phyloP scores from a whole-genome alignment of 2,113 vertebrate species.

The Cryptoleucopteryx plumbea region DNA sequence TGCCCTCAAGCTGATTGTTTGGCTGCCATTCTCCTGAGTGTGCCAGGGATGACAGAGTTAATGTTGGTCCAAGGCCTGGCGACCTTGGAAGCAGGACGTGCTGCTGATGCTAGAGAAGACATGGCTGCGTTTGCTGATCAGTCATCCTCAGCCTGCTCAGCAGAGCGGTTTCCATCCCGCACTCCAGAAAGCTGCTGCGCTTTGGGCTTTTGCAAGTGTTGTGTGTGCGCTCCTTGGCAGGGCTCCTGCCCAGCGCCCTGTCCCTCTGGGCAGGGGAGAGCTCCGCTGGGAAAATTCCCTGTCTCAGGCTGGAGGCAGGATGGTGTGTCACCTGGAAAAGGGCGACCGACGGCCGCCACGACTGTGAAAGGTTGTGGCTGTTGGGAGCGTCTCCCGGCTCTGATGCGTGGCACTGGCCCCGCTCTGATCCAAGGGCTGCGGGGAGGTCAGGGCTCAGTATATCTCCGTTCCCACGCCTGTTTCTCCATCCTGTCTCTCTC shows the following conservation, averaged over 20 bases:
- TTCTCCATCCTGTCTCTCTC: not conserved
- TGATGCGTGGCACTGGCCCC: fast-evolving
- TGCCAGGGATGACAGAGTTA: not conserved
- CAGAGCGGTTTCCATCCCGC: not conserved
- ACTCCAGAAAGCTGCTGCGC: not conserved
- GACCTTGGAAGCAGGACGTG: not conserved
- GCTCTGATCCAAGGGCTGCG: not conserved
- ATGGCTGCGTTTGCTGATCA: not conserved
- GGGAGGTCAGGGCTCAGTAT: fast-evolving
- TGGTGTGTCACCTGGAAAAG: not conserved
- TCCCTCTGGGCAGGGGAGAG: not conserved
- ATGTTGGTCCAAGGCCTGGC: not conserved
- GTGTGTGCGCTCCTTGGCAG: not conserved
- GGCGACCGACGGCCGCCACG: not conserved
- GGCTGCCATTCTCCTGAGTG: not conserved
- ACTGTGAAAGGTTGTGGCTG: not conserved
- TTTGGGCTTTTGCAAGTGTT: not conserved
- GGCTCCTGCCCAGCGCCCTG: not conserved
- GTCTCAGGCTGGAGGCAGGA: not conserved
- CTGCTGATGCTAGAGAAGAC: not conserved
- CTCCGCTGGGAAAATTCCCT: not conserved
- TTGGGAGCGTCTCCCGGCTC: not conserved
- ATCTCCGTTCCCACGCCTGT: fast-evolving
- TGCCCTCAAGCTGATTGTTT: not conserved
- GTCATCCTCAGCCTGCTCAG: not conserved